A percentile compares a stretch with the other conserved stretches of the same genome.
Evolutionary conservation across 2,888 invertebrate species (phyloP).

Genomic region (Agriotes lineatus): DNA sequence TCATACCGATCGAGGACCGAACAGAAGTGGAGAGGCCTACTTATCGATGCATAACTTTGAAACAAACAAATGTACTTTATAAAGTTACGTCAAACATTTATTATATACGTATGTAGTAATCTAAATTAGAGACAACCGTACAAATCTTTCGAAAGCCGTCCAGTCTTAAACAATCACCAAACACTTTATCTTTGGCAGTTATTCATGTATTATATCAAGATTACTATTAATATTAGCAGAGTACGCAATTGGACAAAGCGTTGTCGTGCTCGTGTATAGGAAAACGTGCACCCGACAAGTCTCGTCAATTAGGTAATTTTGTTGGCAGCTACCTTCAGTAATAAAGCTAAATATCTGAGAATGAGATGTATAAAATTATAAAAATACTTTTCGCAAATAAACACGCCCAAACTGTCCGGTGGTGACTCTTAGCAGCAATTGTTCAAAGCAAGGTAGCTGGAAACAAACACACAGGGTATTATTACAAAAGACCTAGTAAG

Average conservation of each 20-base stretch:
- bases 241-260: conserved; percentile 13
- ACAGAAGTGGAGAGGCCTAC: conserved; percentile 30
- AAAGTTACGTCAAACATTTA: conserved; percentile 43
- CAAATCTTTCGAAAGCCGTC: conserved; percentile 20
- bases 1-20: background rate
- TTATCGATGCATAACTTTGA: conserved; percentile 35
- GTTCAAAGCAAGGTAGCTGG: conserved; percentile 10
- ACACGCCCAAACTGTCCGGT: background rate
- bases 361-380: background rate
- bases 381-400: background rate
- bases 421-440: background rate
- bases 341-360: background rate
- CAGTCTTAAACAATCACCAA: conserved; percentile 40
- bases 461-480: conserved; percentile 6
- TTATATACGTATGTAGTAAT: conserved; percentile 34
- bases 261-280: too few species aligned
- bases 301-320: background rate
- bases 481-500: conserved; percentile 5
- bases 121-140: conserved; percentile 37
- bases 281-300: too few species aligned
- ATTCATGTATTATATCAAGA: conserved; percentile 29
- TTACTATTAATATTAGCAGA: conserved; percentile 8
- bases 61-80: conserved; percentile 27
- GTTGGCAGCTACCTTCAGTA: conserved; percentile 18
- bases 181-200: conserved; percentile 40